Percentiles rank a stretch among this genome's conserved stretches.
phyloP scores from a whole-genome alignment of 2,888 invertebrate species.

The Cryptus viduatorius region DNA sequence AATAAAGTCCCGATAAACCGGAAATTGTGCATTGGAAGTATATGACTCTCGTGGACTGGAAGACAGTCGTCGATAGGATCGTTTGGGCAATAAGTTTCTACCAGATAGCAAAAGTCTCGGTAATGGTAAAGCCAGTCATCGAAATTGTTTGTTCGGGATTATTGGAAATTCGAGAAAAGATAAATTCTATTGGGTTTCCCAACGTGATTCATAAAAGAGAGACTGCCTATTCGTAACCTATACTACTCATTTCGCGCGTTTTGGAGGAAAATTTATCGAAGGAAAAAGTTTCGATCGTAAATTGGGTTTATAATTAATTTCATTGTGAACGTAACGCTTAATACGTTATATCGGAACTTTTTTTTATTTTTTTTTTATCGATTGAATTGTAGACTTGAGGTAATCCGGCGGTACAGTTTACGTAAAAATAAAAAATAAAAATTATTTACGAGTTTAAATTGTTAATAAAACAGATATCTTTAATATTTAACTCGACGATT shows the following conservation, averaged over 20 bases:
- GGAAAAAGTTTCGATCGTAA: too few relatives aligned
- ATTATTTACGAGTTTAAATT: neutral
- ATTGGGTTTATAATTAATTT: too few relatives aligned
- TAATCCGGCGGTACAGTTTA: neutral
- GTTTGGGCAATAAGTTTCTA: slow-evolving; percentile 29
- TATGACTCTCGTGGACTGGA: neutral
- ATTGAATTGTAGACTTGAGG: too few relatives aligned
- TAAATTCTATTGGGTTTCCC: neutral
- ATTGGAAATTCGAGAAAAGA: slow-evolving; percentile 12
- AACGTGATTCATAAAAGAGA: neutral
- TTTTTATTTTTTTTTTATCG: too few relatives aligned
- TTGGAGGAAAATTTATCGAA: neutral
- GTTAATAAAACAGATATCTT: neutral
- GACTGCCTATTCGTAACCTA: slow-evolving; percentile 1
- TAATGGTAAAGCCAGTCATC: neutral
- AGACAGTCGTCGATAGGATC: slow-evolving; percentile 15
- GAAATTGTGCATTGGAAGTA: slow-evolving; percentile 18
- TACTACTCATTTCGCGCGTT: slow-evolving; percentile 3
- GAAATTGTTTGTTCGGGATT: slow-evolving; percentile 11
- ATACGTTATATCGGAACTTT: too few relatives aligned
- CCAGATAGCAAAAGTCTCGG: neutral
- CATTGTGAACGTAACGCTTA: too few relatives aligned
- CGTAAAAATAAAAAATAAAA: neutral
- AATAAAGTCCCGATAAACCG: slow-evolving; percentile 5
- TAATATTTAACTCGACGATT: too few relatives aligned